Percentiles rank a stretch among this genome's conserved stretches.
Conservation (phyloP, 2,888 invertebrate genomes). For the Diloba caeruleocephala region DNA sequence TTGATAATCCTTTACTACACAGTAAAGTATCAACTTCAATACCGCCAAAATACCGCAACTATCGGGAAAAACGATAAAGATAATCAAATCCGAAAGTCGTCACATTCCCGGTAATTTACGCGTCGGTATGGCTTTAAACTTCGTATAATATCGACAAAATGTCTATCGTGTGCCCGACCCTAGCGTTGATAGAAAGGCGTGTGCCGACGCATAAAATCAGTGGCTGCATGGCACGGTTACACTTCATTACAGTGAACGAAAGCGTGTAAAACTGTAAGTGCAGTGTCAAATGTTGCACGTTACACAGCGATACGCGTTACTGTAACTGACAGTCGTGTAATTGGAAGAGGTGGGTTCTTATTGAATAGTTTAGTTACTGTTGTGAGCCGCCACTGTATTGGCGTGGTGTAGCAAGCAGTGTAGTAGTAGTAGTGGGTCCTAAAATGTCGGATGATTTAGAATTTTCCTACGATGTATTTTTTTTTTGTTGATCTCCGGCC, state of each 20-base stretch:
- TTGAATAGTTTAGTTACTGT: constrained; percentile 9
- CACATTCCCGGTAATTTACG: constrained; percentile 15
- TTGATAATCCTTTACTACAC: too few relatives aligned
- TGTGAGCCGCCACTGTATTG: background rate
- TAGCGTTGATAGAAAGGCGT: constrained; percentile 43
- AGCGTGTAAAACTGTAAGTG: constrained; percentile 70
- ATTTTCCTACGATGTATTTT: too few relatives aligned
- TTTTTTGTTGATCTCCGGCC: too few relatives aligned
- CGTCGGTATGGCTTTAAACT: constrained; percentile 3
- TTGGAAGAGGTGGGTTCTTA: constrained; percentile 41
- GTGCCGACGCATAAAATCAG: constrained; percentile 68
- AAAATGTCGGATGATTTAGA: too few relatives aligned
- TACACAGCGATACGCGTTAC: constrained; percentile 51
- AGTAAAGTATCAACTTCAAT: too few relatives aligned
- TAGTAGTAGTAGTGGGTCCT: too few relatives aligned
- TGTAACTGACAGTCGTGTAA: constrained; percentile 53
- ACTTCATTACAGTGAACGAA: constrained; percentile 70
- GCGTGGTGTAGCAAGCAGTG: too few relatives aligned
- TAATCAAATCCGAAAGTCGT: background rate
- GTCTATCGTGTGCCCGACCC: constrained; percentile 26
- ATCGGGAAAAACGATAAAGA: background rate
- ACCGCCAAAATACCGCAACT: too few relatives aligned
- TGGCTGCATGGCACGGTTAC: constrained; percentile 60
- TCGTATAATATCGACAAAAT: constrained; percentile 17
- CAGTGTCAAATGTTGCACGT: constrained; percentile 61